A percentile compares a stretch with the other conserved stretches of the same genome.
phyloP scores from a whole-genome alignment of 2,113 vertebrate genomes.

The Glaucomys volans region DNA sequence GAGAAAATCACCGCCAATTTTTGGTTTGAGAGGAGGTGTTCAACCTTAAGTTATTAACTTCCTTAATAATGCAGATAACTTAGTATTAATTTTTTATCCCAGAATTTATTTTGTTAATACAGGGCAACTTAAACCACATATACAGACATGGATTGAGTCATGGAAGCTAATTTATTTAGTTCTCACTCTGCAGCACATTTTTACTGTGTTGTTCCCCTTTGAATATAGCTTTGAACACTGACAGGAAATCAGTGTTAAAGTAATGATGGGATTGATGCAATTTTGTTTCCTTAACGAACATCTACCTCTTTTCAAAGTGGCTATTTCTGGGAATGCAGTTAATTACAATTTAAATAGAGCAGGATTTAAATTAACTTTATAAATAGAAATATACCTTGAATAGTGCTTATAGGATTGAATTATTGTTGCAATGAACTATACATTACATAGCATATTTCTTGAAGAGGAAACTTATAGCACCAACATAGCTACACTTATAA shows the following conservation, averaged over 20 bases:
- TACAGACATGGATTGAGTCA: background rate
- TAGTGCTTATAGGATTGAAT: constrained; percentile 14
- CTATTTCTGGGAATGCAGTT: constrained; percentile 54
- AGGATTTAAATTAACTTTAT: constrained; percentile 41
- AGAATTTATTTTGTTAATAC: background rate
- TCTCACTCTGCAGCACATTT: background rate
- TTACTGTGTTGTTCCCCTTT: background rate
- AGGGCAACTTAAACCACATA: background rate
- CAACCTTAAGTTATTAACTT: background rate
- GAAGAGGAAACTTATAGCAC: background rate
- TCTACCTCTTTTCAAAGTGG: constrained; percentile 24
- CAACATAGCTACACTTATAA: background rate
- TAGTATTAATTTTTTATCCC: background rate
- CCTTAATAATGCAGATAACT: background rate
- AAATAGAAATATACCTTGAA: background rate
- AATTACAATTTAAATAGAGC: constrained; percentile 45
- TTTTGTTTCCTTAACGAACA: constrained; percentile 45
- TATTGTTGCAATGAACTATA: background rate
- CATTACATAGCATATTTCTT: background rate
- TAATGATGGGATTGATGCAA: background rate
- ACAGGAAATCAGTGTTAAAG: background rate
- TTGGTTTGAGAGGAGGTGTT: background rate
- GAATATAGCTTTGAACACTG: background rate
- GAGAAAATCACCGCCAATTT: background rate
- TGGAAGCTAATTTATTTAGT: background rate